Evolutionary conservation across 2,888 invertebrate species (phyloP), one percentile per base, ranked within the genome.

Genomic region (Bugula neritina): DNA sequence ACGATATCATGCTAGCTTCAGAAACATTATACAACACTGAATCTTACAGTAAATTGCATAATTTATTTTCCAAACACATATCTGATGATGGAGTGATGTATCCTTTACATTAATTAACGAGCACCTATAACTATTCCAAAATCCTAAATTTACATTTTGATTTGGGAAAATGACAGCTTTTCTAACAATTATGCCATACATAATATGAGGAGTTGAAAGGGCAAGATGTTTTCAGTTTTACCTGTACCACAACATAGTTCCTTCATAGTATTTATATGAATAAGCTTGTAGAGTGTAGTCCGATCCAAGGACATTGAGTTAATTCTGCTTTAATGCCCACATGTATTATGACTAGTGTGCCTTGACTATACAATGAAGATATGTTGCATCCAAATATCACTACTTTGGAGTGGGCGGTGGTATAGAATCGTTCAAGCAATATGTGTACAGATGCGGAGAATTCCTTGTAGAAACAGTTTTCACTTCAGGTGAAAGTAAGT

Each of bases 321-420:
- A n/a, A n/a, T n/a, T n/a, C n/a, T n/a, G n/a, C n/a, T n/a, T n/a
- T n/a, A n/a, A n/a, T n/a, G n/a, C n/a, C n/a, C n/a, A n/a, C n/a
- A n/a, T n/a, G n/a, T n/a, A n/a, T n/a, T n/a, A n/a, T n/a, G n/a
- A n/a, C n/a, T n/a, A n/a, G n/a, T n/a, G n/a, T n/a, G 43, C 87
- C 87, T 87, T 86, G 80, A 72, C 23, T 55, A 69, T 34, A 54
- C 5, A 27, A 10, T 5, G n/a, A 77, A 86, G 86, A 73, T 90
- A 89, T 82, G 84, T 97, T 72, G 95, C 94, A 71, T 95, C 93
- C 1, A 98, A 97, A 87, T 89, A 89, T 21, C 90, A 91, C 84
- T 98, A 98, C 84, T 97, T 97, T 87, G 97, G 97, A 75, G 93
- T 96, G 29, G 96, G 96, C 17, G 97, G 97, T 71, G 90, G 93